Conservation (phyloP, 2,113 vertebrate genomes). For the Motacilla tschutschensis region DNA sequence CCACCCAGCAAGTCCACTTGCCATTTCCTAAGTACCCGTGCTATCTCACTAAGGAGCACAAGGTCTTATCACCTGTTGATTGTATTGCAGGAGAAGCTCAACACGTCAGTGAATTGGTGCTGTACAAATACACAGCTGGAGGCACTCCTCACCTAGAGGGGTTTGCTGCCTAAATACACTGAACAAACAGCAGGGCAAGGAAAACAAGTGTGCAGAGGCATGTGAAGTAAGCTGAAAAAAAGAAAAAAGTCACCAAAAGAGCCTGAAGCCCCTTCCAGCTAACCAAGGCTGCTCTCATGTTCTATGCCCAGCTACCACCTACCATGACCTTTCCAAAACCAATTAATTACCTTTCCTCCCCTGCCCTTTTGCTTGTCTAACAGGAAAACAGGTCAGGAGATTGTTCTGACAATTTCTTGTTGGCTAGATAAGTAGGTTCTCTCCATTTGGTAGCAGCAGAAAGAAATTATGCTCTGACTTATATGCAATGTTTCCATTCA, state of each 20-base stretch:
- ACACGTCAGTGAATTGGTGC: fast-evolving
- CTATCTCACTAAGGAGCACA: not conserved
- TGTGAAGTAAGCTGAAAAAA: not conserved
- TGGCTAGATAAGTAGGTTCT: not conserved
- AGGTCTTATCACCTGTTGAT: not conserved
- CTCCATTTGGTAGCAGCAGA: not conserved
- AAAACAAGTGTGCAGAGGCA: not conserved
- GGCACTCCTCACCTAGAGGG: not conserved
- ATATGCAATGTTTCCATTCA: fast-evolving
- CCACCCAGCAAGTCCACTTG: slow-evolving; percentile 5
- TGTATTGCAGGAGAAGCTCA: not conserved
- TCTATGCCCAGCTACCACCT: not conserved
- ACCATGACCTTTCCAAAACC: not conserved
- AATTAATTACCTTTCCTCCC: not conserved
- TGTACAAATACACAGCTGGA: not conserved
- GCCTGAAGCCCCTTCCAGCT: not conserved
- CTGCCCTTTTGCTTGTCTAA: not conserved
- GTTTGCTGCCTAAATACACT: not conserved
- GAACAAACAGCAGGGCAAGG: not conserved
- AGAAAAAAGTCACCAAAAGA: not conserved
- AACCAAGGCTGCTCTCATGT: not conserved
- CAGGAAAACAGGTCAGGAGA: not conserved
- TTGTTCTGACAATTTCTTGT: not conserved
- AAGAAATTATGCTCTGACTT: not conserved
- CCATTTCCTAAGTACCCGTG: not conserved